phyloP scores from a whole-genome alignment of 2,113 vertebrate genomes.

The Rhinichthys klamathensis region DNA sequence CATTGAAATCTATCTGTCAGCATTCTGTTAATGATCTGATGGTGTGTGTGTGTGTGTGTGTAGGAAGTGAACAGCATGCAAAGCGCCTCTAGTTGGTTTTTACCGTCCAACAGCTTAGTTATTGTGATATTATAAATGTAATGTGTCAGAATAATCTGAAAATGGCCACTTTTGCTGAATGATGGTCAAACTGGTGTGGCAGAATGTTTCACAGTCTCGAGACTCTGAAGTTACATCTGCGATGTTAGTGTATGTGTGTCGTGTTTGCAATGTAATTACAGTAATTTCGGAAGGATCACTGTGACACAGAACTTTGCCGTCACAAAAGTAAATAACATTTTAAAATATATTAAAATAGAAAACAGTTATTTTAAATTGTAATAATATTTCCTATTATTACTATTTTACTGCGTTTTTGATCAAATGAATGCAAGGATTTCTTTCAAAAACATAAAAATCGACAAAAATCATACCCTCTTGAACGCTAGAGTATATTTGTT shows the following conservation, averaged over 20 bases:
- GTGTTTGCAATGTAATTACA: background rate
- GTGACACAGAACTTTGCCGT: too few relatives aligned
- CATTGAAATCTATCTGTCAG: conserved; percentile 17
- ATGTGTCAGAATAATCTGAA: background rate
- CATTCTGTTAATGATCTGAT: conserved; percentile 29
- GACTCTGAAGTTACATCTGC: background rate
- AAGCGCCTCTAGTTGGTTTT: background rate
- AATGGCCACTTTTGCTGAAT: background rate
- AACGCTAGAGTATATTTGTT: background rate
- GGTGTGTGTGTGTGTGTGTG: background rate
- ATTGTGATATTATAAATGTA: background rate
- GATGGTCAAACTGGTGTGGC: background rate
- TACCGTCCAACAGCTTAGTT: background rate
- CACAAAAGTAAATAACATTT: background rate
- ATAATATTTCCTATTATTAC: background rate
- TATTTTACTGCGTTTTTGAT: background rate
- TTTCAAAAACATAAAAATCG: background rate
- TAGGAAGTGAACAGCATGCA: background rate
- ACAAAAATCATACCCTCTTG: background rate
- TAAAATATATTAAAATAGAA: background rate
- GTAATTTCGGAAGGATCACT: background rate
- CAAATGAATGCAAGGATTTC: background rate
- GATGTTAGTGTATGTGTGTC: background rate
- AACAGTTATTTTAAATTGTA: background rate
- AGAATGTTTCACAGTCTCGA: background rate